A percentile compares a stretch with the other conserved stretches of the same genome.
These are phyloP conservation scores for Eilema caniola DNA, from an alignment of 2,888 invertebrate species.

Conservation along the genomic window DNA sequence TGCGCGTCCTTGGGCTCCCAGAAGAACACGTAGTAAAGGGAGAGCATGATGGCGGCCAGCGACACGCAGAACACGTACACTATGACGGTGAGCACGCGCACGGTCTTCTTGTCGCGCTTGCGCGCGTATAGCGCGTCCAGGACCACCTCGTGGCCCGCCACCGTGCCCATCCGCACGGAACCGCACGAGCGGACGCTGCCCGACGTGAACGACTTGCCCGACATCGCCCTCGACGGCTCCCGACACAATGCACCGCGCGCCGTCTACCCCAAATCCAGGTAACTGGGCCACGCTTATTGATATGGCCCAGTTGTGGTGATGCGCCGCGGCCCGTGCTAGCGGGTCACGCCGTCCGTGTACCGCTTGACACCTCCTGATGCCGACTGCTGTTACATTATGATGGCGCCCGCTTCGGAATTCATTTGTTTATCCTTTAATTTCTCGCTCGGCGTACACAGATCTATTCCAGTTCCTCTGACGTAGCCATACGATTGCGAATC, in stretches of 20 bases:
- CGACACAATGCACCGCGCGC: conserved; percentile 64
- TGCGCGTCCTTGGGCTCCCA: conserved; percentile 93
- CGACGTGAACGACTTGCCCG: conserved; percentile 84
- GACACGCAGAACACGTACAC: conserved; percentile 98
- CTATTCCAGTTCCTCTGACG: conserved; percentile 85
- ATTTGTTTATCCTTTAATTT: conserved; percentile 87
- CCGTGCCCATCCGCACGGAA: conserved; percentile 75
- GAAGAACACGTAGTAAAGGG: conserved; percentile 97
- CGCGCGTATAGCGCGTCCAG: conserved; percentile 93
- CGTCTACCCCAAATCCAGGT: conserved; percentile 67
- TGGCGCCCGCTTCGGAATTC: conserved; percentile 77
- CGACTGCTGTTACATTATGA: conserved; percentile 83
- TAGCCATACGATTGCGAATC: conserved; percentile 74
- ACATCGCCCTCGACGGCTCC: conserved; percentile 75
- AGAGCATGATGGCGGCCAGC: conserved; percentile 96
- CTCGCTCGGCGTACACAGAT: conserved; percentile 75
- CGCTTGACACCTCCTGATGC: conserved; percentile 82
- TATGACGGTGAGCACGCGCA: conserved; percentile 96
- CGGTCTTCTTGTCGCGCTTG: conserved; percentile 94
- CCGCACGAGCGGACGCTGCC: conserved; percentile 86
- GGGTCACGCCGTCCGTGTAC: conserved; percentile 83
- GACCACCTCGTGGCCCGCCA: conserved; percentile 87
- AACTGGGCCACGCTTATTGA: conserved; percentile 84
- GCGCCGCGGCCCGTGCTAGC: conserved; percentile 72
- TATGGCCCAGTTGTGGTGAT: conserved; percentile 80